Percentiles rank a stretch among this genome's conserved stretches.
These are phyloP conservation scores for Amphiprion ocellaris DNA, from an alignment of 2,113 vertebrate species.

Conservation along the genomic window DNA sequence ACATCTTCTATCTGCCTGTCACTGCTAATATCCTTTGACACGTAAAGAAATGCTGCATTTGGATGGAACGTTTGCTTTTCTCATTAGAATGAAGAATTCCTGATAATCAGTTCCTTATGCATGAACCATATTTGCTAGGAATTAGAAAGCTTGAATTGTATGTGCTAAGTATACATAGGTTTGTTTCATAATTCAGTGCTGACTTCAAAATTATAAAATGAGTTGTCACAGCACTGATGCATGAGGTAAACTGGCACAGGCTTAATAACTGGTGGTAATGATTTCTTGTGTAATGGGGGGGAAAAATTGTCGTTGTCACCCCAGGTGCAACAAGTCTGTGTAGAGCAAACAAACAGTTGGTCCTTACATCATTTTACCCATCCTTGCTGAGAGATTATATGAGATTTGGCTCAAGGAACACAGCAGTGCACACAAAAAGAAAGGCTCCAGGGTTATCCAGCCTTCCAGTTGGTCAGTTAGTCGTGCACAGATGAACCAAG, in stretches of 20 bases:
- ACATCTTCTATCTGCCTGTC: slow-evolving; percentile 88
- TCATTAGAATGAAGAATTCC: background rate
- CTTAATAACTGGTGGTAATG: no score
- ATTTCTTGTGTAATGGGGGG: no score
- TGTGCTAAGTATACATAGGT: background rate
- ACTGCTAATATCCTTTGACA: slow-evolving; percentile 92
- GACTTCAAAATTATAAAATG: no score
- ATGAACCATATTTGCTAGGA: background rate
- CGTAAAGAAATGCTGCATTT: background rate
- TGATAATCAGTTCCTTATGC: background rate
- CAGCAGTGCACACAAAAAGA: slow-evolving; percentile 65
- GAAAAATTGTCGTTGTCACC: background rate
- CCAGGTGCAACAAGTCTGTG: background rate
- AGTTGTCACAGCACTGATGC: no score
- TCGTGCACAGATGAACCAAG: background rate
- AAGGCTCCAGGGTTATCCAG: slow-evolving; percentile 62
- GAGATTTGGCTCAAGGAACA: slow-evolving; percentile 65
- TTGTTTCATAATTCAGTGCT: no score
- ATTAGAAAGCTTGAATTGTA: background rate
- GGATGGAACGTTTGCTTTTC: background rate
- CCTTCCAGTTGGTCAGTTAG: slow-evolving; percentile 27
- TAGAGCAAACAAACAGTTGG: background rate
- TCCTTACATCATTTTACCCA: slow-evolving; percentile 85
- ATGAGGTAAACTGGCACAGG: no score
- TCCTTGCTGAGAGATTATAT: slow-evolving; percentile 80